A percentile compares a stretch with the other conserved stretches of the same genome.
These are phyloP conservation scores for Lota lota DNA, from an alignment of 2,113 vertebrate species.

Conservation along the genomic window DNA sequence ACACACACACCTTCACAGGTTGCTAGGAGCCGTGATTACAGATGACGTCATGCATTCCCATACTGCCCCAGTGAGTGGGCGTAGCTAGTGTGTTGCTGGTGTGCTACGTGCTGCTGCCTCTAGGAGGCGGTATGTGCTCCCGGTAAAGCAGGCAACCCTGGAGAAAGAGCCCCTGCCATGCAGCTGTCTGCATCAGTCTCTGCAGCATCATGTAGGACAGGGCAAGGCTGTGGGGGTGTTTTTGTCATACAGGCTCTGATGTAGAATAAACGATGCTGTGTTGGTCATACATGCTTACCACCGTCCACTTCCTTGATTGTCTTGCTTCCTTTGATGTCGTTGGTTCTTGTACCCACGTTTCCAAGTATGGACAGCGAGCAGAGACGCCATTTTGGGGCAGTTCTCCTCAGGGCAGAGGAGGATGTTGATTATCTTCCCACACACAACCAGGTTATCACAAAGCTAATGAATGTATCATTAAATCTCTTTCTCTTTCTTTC, in stretches of 20 bases:
- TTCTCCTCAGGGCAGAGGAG: no score
- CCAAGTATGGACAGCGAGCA: not conserved
- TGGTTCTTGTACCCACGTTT: no score
- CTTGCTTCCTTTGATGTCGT: no score
- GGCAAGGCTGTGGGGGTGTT: no score
- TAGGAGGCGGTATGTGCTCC: conserved; percentile 50
- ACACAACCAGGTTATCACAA: not conserved
- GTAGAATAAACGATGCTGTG: no score
- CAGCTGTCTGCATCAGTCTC: conserved; percentile 22
- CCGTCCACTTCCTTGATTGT: no score
- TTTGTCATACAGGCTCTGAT: no score
- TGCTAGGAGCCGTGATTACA: not conserved
- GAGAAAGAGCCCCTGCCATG: conserved; percentile 1
- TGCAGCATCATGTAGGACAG: no score
- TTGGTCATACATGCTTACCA: no score
- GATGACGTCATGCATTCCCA: conserved; percentile 56
- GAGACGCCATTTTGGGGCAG: not conserved
- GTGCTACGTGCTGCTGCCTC: conserved; percentile 45
- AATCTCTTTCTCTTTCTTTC: no score
- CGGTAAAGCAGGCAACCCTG: conserved; percentile 18
- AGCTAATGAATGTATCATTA: no score
- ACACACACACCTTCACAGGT: not conserved
- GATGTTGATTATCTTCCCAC: not conserved
- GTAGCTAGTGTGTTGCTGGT: not conserved
- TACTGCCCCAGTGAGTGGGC: conserved; percentile 37